Evolutionary conservation across 2,113 vertebrate species (phyloP), one percentile per base, ranked within the genome.

Genomic region (Erythrolamprus reginae): DNA sequence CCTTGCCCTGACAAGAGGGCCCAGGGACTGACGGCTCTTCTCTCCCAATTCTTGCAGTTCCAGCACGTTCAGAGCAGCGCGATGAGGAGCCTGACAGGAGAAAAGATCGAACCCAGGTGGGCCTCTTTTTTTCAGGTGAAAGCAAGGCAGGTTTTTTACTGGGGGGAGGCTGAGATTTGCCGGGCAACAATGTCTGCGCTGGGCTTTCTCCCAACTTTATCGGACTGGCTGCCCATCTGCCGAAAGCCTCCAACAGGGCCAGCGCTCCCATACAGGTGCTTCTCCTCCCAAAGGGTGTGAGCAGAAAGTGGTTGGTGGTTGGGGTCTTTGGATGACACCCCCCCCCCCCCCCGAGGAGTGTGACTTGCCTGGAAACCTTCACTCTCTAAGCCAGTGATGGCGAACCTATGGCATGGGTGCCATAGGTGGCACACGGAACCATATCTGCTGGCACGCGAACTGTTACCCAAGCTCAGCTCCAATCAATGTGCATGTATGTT

Each of bases 41-140:
- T 92, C 93, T 2, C 24, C 85, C 94, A 89, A 7, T 92, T 45
- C 17, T 93, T 98, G 87, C 97, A 99, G 99, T 99, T 99, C 95
- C 99, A 99, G 95, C 97, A 98, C 52, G 97, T 99, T 87, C 99
- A 99, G 97, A 98, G 93, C 96, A 98, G 97, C 95, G 98, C 99
- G 98, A 98, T 99, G 96, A 98, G 98, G 96, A 98, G 97, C 50
- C 95, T 97, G 82, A 94, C 98, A 10, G 93, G 96, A 17, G 99
- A 99, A 91, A 98, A 97, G 96, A 98, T 99, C 19, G 99, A 99
- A 92, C 98, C 99, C 90, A 98, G 98, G 99, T 99, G 96, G 23
- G 84, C 19, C 28, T 12, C 10, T 88, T 82, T 84, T 83, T 61
- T 24, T 45, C 23, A 5, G 38, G 9, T 53, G n/a, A 19, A 65